Evolutionary conservation across 1,140 invertebrate species (phyloP), one percentile per base, ranked within the genome.

Genomic region (Scaptodrosophila lebanonensis): DNA sequence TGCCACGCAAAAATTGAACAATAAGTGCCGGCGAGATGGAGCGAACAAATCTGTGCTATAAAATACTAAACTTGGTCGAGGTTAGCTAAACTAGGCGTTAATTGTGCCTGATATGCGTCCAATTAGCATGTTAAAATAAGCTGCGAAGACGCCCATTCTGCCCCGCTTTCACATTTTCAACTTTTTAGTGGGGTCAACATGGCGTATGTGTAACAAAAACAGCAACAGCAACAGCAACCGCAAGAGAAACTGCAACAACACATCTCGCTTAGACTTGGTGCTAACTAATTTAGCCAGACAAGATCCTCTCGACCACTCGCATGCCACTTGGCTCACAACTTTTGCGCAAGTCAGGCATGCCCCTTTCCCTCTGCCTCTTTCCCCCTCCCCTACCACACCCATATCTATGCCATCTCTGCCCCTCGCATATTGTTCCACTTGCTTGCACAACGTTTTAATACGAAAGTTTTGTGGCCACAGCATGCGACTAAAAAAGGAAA

Each of bases 401-500:
- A n/a, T n/a, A n/a, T n/a, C n/a, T n/a, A n/a, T n/a, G n/a, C n/a
- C n/a, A n/a, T n/a, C n/a, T n/a, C n/a, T n/a, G n/a, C 13, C 5
- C 15, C n/a, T 40, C 66, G 61, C 71, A 75, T 76, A 66, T 75
- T 75, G 73, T 71, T 77, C 33, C 51, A 61, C 35, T 51, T 45
- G 57, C 62, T 56, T 54, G 50, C 35, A 48, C 50, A 57, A 49
- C 47, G 49, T 69, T 76, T 76, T 63, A 56, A 52, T 64, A 52
- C 45, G 35, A 59, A 71, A 77, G 43, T 76, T 76, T 12, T 63
- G 16, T 33, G 2, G 2, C 3, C 13, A 35, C 35, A 8, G 3
- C 27, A 35, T 39, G 22, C n/a, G 22, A 25, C 8, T 3, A 25
- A 25, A 25, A 25, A 25, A 25, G 8, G 22, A 25, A 25, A 25